Evolutionary conservation across 2,113 vertebrate genomes (phyloP), one percentile per base, ranked within the genome.

Genomic region (Ciconia stormi): DNA sequence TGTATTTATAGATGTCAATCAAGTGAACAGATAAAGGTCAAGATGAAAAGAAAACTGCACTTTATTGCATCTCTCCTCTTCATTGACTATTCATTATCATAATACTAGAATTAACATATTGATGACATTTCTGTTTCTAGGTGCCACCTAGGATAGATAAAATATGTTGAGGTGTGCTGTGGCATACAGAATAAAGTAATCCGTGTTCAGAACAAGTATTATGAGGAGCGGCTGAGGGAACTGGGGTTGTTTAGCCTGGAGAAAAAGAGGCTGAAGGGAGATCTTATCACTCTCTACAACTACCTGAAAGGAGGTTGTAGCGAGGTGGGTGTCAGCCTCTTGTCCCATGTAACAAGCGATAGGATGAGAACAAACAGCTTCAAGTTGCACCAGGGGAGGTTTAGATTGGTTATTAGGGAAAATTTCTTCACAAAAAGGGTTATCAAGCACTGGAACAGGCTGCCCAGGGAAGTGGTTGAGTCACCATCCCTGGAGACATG

Each of bases 321-420:
- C 0, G 1, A 76, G 9, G 29, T 14, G 15, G 27, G 6, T 11
- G 40, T 36, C 1, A 0, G 13, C 32, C 53, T 63, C 27, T 71
- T 58, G 9, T 58, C 23, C 22, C 7, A 56, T 0, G 2, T 47
- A 49, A 34, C 12, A 42, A 42, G 15, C 3, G 5, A 76, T 8
- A 74, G 25, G 25, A 73, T 4, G 4, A 74, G 46, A 67, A 40
- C 7, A 50, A 76, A 34, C 0, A 0, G 26, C 13, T 42, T 44
- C 42, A 50, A 44, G 22, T 21, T 77, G 16, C 2, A 0, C 36
- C 11, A 62, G 20, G 4, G 15, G 12, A 61, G 58, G 22, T 36
- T 61, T 8, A 61, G 22, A 36, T 26, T 38, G 10, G 10, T 7
- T 61, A 38, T 61, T 23, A 76, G 9, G 22, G 8, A 74, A 79